Evolutionary conservation across 2,888 invertebrate genomes (phyloP).

Genomic region (Brachylomia viminalis): DNA sequence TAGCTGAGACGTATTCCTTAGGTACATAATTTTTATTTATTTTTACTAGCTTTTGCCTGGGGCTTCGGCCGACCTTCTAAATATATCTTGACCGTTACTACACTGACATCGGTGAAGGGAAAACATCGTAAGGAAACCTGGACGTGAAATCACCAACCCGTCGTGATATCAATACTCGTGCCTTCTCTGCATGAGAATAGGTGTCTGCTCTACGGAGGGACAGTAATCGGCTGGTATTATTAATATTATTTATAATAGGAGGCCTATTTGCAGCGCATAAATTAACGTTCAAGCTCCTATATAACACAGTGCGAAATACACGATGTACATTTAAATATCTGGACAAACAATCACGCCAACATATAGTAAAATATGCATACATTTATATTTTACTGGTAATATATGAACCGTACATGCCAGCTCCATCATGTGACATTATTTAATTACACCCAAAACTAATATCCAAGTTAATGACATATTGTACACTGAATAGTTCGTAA

Average conservation of each 20-base stretch:
- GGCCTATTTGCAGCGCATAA: neutral
- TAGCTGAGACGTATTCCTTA: too few species aligned
- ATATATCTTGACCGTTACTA: neutral
- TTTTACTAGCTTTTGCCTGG: neutral
- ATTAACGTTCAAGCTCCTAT: neutral
- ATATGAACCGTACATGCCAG: neutral
- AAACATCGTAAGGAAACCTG: neutral
- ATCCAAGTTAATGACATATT: constrained; percentile 38
- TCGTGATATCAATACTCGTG: too few species aligned
- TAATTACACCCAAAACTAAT: constrained; percentile 53
- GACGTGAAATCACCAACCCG: neutral
- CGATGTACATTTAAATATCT: neutral
- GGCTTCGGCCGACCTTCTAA: too few species aligned
- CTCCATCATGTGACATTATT: constrained; percentile 42
- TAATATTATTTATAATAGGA: neutral
- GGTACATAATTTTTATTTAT: neutral
- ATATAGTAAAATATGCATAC: neutral
- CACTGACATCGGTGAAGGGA: neutral
- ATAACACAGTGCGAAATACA: too few species aligned
- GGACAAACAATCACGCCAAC: neutral
- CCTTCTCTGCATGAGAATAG: too few species aligned
- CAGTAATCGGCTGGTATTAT: too few species aligned
- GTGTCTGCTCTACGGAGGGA: too few species aligned
- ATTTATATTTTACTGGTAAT: neutral
- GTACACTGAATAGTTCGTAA: constrained; percentile 41